Evolutionary conservation across 92 coral and sea anemone genomes (phyloP).

Genomic region (Paragorgia papillata): DNA sequence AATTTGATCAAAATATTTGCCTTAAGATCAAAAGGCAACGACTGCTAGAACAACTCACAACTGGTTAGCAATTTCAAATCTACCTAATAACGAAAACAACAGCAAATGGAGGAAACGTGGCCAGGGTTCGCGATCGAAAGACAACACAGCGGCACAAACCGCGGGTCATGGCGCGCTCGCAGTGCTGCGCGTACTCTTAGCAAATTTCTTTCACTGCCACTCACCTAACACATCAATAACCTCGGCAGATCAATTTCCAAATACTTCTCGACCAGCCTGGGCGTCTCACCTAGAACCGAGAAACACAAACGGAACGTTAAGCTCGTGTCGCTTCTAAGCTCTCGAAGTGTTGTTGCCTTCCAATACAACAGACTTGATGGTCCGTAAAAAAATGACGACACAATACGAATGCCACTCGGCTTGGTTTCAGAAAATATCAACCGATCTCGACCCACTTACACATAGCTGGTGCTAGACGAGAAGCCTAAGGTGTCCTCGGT

Average conservation of each 20-base stretch:
- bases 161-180: constrained; percentile 46
- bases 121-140: background rate
- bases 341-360: no score
- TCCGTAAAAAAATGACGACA: background rate
- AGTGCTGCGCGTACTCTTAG: background rate
- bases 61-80: background rate
- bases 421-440: no score
- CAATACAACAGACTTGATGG: background rate
- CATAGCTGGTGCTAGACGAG: background rate
- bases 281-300: constrained; percentile 1
- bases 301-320: background rate
- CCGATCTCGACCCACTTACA: background rate
- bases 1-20: no score
- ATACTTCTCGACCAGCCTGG: background rate
- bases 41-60: background rate
- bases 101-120: background rate
- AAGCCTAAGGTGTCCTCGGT: background rate
- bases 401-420: no score
- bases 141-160: background rate
- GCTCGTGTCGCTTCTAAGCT: no score
- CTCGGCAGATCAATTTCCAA: background rate
- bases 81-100: background rate
- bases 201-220: background rate
- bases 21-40: no score
- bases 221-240: background rate